Percentiles rank a stretch among this genome's conserved stretches.
Conservation (phyloP, 2,888 invertebrate genomes). For the Tethea ocularis region DNA sequence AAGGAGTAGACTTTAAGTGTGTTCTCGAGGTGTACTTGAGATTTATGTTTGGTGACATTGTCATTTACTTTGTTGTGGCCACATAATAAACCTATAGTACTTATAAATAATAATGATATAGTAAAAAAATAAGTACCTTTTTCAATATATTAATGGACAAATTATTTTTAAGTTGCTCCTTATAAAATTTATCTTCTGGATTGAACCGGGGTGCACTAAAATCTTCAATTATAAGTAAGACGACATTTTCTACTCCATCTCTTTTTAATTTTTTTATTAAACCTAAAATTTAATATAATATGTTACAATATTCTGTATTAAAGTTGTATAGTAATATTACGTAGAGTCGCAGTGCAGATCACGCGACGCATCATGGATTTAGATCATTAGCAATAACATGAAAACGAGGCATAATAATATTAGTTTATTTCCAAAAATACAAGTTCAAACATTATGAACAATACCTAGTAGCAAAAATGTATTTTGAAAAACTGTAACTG, state of each 20-base stretch:
- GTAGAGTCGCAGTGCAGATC: not conserved
- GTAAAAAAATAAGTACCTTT: conserved; percentile 42
- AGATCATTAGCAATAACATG: not conserved
- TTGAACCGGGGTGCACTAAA: conserved; percentile 77
- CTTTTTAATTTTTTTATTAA: conserved; percentile 87
- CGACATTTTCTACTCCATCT: conserved; percentile 78
- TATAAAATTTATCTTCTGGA: conserved; percentile 68
- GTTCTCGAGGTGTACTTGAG: no score
- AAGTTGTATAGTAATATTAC: not conserved
- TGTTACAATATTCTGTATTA: no score
- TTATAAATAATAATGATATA: not conserved
- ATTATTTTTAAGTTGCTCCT: conserved; percentile 82
- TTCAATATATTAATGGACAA: conserved; percentile 86
- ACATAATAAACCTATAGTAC: no score
- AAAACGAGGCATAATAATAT: no score
- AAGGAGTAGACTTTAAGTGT: no score
- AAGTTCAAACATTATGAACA: no score
- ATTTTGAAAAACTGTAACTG: no score
- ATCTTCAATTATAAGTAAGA: conserved; percentile 76
- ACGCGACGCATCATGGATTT: not conserved
- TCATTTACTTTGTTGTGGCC: no score
- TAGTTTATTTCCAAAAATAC: no score
- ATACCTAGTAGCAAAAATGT: not conserved
- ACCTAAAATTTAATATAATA: no score
- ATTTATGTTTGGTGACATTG: no score